Evolutionary conservation across 1,140 invertebrate species (phyloP), one percentile per base, ranked within the genome.

Genomic region (Vanessa atalanta): DNA sequence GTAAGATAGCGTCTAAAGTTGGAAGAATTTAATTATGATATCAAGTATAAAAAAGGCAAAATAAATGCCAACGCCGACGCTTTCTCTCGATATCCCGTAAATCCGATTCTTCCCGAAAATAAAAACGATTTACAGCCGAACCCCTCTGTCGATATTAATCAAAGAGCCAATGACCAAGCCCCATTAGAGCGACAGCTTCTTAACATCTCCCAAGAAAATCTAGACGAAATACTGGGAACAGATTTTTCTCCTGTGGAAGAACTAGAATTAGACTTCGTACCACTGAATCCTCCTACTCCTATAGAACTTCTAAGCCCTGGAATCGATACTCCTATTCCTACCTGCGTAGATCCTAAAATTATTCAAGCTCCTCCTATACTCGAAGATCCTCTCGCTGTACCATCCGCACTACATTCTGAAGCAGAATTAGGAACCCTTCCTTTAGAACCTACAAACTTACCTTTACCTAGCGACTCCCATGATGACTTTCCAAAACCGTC

Each of bases 391-490:
- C 26, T 31, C 26, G 26, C 26, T 31, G 26, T 31, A 31, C 26
- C 26, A 31, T 31, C 26, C 6, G 26, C 26, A 31, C 26, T 31
- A 94, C 93, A 14, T 50, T 60, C 50, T 16, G 23, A 47, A 15
- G 37, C 26, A 15, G 48, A 77, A 76, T 1, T 79, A 79, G 47
- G 51, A 72, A 26, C 47, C 67, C 11, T 79, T 77, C 37, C 26
- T 76, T 7, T 75, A 76, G 60, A 72, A 65, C 8, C 26, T 50
- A 2, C 26, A 6, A 31, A 31, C 26, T 31, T 31, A 31, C 26
- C 26, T 31, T 31, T 61, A 16, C 13, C 26, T 31, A 31, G 26
- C 26, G 26, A 31, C 26, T 2, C 26, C 26, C 3, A 31, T 2
- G 26, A 31, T 31, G 26, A 31, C 26, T 31, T 2, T 31, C 26